Evolutionary conservation across 2,888 invertebrate genomes (phyloP).

Genomic region (Syritta pipiens): DNA sequence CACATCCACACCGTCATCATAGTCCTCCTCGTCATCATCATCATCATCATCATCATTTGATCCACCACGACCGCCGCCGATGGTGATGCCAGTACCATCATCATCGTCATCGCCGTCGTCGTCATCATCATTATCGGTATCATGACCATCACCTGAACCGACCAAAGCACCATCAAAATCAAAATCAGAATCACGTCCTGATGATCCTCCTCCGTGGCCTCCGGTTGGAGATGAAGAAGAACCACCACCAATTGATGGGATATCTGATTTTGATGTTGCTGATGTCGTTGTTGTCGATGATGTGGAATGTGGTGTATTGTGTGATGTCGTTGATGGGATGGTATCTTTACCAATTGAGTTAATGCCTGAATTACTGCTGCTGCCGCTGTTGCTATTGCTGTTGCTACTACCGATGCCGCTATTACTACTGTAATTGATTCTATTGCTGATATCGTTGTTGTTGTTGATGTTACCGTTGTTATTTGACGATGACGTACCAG

Average conservation of each 20-base stretch:
- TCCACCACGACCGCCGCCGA: conserved; percentile 51
- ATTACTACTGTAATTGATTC: conserved; percentile 78
- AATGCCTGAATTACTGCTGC: conserved; percentile 76
- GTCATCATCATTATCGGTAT: conserved; percentile 70
- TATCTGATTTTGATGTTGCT: conserved; percentile 62
- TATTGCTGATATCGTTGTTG: conserved; percentile 75
- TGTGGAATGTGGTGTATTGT: conserved; percentile 52
- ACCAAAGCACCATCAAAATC: conserved; percentile 69
- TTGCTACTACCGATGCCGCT: conserved; percentile 78
- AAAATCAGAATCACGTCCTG: conserved; percentile 70
- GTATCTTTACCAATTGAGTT: conserved; percentile 78
- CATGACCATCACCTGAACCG: conserved; percentile 72
- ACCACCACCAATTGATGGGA: conserved; percentile 45
- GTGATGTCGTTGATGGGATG: conserved; percentile 70
- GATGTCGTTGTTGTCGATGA: conserved; percentile 37
- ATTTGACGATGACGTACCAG: conserved; percentile 70
- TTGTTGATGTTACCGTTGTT: conserved; percentile 74
- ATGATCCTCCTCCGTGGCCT: conserved; percentile 29
- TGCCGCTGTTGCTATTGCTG: conserved; percentile 73
- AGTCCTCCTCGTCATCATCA: conserved; percentile 30
- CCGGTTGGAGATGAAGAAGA: too few species aligned
- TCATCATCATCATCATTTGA: conserved; percentile 52
- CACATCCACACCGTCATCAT: conserved; percentile 51
- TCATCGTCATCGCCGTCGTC: conserved; percentile 70
- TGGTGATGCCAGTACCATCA: conserved; percentile 54